Percentiles rank a stretch among this genome's conserved stretches.
phyloP scores from a whole-genome alignment of 2,888 invertebrate species.

The Diplazon laetatorius region DNA sequence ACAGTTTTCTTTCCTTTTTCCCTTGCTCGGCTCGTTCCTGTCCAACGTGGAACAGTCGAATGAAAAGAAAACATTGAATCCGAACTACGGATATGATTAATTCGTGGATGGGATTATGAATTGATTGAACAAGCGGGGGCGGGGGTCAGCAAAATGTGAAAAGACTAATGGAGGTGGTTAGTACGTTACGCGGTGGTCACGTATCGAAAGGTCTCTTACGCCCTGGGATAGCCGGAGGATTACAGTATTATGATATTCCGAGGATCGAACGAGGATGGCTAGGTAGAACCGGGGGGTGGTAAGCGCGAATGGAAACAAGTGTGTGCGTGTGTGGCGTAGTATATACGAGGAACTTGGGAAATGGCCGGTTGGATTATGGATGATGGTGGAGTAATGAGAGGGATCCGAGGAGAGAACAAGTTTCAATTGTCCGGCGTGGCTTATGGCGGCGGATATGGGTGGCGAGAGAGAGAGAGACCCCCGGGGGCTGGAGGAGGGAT shows the following conservation, averaged over 20 bases:
- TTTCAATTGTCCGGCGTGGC: slow-evolving; percentile 35
- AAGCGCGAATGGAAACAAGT: not conserved
- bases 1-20: too few species aligned
- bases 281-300: slow-evolving; percentile 3
- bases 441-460: slow-evolving; percentile 2
- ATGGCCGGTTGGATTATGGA: slow-evolving; percentile 22
- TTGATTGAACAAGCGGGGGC: not conserved
- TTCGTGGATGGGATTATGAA: too few species aligned
- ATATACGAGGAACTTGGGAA: slow-evolving; percentile 20
- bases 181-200: not conserved
- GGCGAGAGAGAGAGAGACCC: not conserved
- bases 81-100: too few species aligned
- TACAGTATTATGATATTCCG: slow-evolving; percentile 13
- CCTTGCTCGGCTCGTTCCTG: too few species aligned
- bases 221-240: not conserved
- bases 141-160: not conserved
- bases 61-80: too few species aligned
- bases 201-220: not conserved
- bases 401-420: slow-evolving; percentile 37
- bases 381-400: slow-evolving; percentile 25
- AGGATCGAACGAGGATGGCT: slow-evolving; percentile 28
- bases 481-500: not conserved
- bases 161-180: not conserved
- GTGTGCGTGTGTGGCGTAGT: not conserved
- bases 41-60: too few species aligned